Base-by-base conservation (phyloP, 2,113 vertebrate species). In the Polyodon spathula region DNA sequence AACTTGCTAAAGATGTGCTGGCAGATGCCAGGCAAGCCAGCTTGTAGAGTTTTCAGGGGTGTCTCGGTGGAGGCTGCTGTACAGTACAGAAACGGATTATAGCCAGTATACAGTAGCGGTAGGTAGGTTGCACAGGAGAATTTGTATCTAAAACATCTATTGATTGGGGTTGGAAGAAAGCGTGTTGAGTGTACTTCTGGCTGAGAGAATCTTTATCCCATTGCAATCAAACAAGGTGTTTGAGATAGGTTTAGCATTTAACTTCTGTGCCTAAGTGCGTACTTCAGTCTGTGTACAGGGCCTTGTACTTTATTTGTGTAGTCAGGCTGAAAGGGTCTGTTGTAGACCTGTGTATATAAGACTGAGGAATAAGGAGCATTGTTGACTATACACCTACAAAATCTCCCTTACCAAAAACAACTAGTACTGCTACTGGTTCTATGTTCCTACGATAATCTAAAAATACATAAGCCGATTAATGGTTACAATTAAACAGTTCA, bases 1-100 rank as follows among this genome's bases (percentile, higher is more conserved):
- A 96, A 92, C 86, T 89, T 70, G 88, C 90, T 94, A 93, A 94
- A 92, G 92, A 94, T 92, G 89, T 94, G 92, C 90, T 88, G 91
- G 88, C 92, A 95, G 91, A 93, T 94, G 92, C 89, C 83, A 86
- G 73, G 84, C 84, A 41, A 71, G 81, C 74, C 80, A 81, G 79
- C 78, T 78, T 80, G 79, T 75, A 73, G 40, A 78, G 76, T 80
- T 70, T 80, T 75, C 37, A 76, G 82, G 77, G 74, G 74, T 73
- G 72, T 40, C 15, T 51, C 42, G 59, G 71, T 48, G 16, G 17
- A 27, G 11, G 52, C 4, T 2, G 52, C 27, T 27, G 27, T 53
- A 63, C 60, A 50, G 54, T 68, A 63, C 16, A 54, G 62, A 66
- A 54, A 8, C 38, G 41, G 6, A 39, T n/a, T 9, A 60, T 64